Evolutionary conservation across 2,888 invertebrate species (phyloP).

Genomic region (Hartigia nigra): DNA sequence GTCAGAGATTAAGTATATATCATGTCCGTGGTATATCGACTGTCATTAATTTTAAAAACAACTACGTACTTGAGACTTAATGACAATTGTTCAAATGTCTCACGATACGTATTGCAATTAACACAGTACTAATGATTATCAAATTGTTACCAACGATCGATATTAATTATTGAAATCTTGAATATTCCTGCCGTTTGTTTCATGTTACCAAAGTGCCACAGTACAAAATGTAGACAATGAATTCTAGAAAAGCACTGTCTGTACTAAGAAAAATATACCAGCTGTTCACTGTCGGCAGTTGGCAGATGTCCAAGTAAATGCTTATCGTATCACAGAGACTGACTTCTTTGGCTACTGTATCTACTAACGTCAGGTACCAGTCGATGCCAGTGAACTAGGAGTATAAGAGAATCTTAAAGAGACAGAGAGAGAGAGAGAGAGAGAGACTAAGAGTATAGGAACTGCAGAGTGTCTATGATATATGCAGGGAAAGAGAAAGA

Average conservation of each 20-base stretch:
- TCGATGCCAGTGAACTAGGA: neutral
- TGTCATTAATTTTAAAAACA: neutral
- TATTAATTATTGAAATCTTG: neutral
- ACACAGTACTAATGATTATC: neutral
- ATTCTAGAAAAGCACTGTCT: neutral
- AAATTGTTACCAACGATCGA: neutral
- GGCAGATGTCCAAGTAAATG: neutral
- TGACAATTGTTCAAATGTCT: neutral
- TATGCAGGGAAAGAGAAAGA: constrained; percentile 16
- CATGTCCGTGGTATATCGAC: neutral
- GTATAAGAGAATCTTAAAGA: neutral
- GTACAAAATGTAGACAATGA: neutral
- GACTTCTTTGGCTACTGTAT: neutral
- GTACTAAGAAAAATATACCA: neutral
- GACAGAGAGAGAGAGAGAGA: constrained; percentile 10
- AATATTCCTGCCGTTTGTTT: neutral
- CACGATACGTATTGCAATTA: neutral
- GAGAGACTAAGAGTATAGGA: constrained; percentile 11
- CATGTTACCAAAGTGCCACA: neutral
- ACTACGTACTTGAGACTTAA: neutral
- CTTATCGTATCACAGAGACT: neutral
- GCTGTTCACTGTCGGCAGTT: neutral
- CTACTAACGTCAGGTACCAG: neutral
- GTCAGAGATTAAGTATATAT: neutral
- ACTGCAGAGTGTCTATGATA: constrained; percentile 2